Conservation (phyloP, 2,113 vertebrate genomes). For the Oreochromis niloticus region DNA sequence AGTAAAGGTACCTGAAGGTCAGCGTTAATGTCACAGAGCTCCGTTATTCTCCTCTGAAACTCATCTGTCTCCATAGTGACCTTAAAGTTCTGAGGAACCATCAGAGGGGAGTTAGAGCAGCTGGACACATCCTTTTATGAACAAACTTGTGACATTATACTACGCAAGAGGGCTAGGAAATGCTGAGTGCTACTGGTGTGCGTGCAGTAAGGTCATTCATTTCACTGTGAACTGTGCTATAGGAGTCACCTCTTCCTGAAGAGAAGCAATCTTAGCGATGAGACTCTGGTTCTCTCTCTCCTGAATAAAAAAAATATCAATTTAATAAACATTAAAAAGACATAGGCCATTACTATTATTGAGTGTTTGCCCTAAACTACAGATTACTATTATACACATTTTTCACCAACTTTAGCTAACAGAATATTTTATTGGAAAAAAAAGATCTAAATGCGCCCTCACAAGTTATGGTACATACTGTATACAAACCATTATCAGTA, state of each 20-base stretch:
- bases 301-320: conserved; percentile 49
- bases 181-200: background rate
- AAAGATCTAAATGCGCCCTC: background rate
- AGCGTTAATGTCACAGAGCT: conserved; percentile 72
- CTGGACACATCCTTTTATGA: background rate
- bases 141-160: background rate
- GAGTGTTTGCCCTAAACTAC: background rate
- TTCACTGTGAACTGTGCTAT: background rate
- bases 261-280: conserved; percentile 75
- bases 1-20: conserved; percentile 78
- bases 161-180: background rate
- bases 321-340: background rate
- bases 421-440: background rate
- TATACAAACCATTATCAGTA: background rate
- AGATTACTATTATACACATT: background rate
- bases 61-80: conserved; percentile 73
- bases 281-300: conserved; percentile 83
- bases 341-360: background rate
- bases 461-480: background rate
- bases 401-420: background rate
- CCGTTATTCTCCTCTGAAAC: conserved; percentile 79
- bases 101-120: background rate
- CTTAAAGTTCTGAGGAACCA: conserved; percentile 77
- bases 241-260: conserved; percentile 81
- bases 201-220: background rate